A percentile compares a stretch with the other conserved stretches of the same genome.
Evolutionary conservation across 2,888 invertebrate genomes (phyloP).

Genomic region (Orchestes rusci): DNA sequence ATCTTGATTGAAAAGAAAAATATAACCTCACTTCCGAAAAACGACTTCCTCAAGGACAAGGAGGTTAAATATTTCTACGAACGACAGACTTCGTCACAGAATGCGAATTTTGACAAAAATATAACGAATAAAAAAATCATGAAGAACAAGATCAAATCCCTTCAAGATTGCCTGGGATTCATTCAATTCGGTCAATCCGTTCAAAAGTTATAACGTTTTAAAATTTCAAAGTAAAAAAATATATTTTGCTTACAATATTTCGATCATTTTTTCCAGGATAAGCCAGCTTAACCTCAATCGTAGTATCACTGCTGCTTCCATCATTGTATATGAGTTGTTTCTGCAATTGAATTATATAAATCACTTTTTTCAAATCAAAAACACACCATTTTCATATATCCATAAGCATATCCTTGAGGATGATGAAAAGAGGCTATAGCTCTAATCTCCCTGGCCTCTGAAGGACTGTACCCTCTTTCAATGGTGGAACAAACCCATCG

Average conservation of each 20-base stretch:
- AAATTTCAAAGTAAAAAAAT: too few species aligned
- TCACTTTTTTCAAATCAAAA: neutral
- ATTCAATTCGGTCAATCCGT: too few species aligned
- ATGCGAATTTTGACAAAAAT: too few species aligned
- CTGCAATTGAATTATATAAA: conserved; percentile 41
- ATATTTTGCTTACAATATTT: conserved; percentile 69
- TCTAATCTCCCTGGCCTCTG: conserved; percentile 76
- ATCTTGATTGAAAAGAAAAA: too few species aligned
- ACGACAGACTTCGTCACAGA: too few species aligned
- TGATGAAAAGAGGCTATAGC: conserved; percentile 90
- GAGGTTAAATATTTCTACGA: too few species aligned
- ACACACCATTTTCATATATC: conserved; percentile 74
- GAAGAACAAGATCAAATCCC: too few species aligned
- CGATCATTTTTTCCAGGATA: conserved; percentile 80
- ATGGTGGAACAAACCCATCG: conserved; percentile 82
- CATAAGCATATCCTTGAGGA: conserved; percentile 76
- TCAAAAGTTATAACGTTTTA: too few species aligned
- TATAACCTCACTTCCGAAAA: too few species aligned
- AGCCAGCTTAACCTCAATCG: conserved; percentile 81
- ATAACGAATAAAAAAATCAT: too few species aligned
- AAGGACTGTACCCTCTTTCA: conserved; percentile 80
- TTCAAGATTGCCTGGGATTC: too few species aligned
- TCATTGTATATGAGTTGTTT: conserved; percentile 83
- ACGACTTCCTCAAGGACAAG: too few species aligned
- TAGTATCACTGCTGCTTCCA: conserved; percentile 80